Base-by-base conservation (phyloP, 2,888 invertebrate species). In the Notodromas monacha region DNA sequence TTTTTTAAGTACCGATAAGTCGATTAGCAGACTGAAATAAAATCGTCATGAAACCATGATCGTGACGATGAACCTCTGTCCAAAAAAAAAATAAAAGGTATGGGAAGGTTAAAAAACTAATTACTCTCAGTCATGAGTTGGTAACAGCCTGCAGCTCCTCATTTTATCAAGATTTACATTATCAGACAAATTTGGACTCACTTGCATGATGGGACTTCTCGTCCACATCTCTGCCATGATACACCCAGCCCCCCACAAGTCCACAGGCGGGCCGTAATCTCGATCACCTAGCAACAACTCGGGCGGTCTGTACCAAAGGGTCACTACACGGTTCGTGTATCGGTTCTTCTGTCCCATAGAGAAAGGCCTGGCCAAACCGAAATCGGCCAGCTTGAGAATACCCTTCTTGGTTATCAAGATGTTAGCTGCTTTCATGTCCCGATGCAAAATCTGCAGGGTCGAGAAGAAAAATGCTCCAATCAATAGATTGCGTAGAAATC, bases 201-300 rank as follows among this genome's bases (percentile, higher is more conserved):
- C 41, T 38, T 76, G 76, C 76, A 79, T 77, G 35, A 79, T 77
- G 0, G 79, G 92, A 3, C 51, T 55, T 38, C 64, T 55, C 0
- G 86, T 92, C 92, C 92, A 96, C 79, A 96, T 79, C 55, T 96
- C 96, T 0, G 92, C 92, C 92, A 96, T 92, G 36, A 96, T 96
- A 46, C 96, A 99, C 1, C 96, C 96, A 1, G 84, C 89, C 1
- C 60, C 58, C 60, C 60, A 61, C 54, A 92, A 62, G 54, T 99
- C 96, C 10, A 96, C 84, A 0, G 86, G 74, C 2, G 89, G 79
- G 0, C 84, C 84, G 44, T 96, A 96, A 51, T 86, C 79, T 10
- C 92, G 58, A 42, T 84, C 76, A 16, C 81, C 68, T 4, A 67
- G 46, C 10, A 68, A 45, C 13, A 67, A 47, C 42, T 66, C 65